Conservation (phyloP, 2,113 vertebrate genomes). For the Thymallus thymallus region DNA sequence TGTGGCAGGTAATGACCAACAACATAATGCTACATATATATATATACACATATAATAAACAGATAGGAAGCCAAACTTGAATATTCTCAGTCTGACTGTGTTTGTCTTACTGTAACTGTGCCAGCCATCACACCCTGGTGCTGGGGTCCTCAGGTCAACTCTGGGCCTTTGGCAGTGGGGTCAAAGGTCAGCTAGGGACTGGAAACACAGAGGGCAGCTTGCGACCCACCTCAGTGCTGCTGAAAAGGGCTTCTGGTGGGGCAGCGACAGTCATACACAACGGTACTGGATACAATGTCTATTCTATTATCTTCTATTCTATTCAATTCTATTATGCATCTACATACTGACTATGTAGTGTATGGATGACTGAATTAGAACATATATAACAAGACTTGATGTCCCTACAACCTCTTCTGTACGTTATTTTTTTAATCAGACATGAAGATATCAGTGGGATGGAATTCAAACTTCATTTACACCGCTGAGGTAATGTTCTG, state of each 20-base stretch:
- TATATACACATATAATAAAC: not conserved
- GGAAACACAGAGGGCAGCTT: conserved; percentile 35
- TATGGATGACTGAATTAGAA: not conserved
- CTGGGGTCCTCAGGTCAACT: conserved; percentile 57
- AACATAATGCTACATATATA: too few relatives aligned
- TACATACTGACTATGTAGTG: not conserved
- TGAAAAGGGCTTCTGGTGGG: conserved; percentile 40
- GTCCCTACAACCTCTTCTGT: not conserved
- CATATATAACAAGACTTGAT: not conserved
- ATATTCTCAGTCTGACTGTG: not conserved
- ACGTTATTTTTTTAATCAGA: conserved; percentile 42
- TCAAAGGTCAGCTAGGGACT: conserved; percentile 58
- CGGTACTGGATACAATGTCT: conserved; percentile 34
- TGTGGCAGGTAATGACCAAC: conserved; percentile 82
- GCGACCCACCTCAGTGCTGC: conserved; percentile 50
- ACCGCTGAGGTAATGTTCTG: conserved; percentile 20
- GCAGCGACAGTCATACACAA: conserved; percentile 9
- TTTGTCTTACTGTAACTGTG: not conserved
- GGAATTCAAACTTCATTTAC: conserved; percentile 64
- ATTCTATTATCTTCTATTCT: not conserved
- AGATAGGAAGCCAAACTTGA: not conserved
- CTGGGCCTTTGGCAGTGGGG: conserved; percentile 66
- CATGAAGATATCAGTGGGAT: conserved; percentile 66
- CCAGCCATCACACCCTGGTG: conserved; percentile 68
- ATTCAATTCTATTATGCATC: not conserved